Evolutionary conservation across 2,113 vertebrate genomes (phyloP).

Genomic region (Eudorcas thomsonii): DNA sequence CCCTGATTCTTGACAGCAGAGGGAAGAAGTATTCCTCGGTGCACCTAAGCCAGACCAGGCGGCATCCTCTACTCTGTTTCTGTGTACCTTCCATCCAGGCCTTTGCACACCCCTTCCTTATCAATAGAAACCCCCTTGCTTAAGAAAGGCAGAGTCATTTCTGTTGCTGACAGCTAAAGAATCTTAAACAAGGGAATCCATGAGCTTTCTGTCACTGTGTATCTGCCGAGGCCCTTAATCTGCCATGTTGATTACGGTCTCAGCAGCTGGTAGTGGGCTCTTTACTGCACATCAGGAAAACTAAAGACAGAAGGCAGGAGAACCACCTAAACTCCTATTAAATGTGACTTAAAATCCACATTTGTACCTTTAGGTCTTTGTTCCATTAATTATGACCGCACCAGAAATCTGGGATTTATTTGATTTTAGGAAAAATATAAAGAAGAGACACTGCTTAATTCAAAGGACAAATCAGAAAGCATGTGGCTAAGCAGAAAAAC

Average conservation of each 20-base stretch:
- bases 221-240: background rate
- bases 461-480: background rate
- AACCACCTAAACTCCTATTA: background rate
- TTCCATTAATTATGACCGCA: background rate
- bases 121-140: background rate
- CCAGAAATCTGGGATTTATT: background rate
- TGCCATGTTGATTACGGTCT: background rate
- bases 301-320: background rate
- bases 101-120: background rate
- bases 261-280: background rate
- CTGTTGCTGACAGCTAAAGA: background rate
- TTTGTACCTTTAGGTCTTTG: background rate
- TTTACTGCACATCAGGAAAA: background rate
- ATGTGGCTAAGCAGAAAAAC: background rate
- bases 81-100: background rate
- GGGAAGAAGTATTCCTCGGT: background rate
- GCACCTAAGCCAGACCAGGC: background rate
- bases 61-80: background rate
- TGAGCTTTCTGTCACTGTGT: background rate
- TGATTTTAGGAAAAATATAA: background rate
- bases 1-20: background rate
- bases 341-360: background rate
- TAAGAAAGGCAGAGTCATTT: background rate
- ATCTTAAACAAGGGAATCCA: background rate
- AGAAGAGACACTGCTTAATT: background rate